A percentile compares a stretch with the other conserved stretches of the same genome.
phyloP scores from a whole-genome alignment of 2,113 vertebrate species.

The Notothenia coriiceps region DNA sequence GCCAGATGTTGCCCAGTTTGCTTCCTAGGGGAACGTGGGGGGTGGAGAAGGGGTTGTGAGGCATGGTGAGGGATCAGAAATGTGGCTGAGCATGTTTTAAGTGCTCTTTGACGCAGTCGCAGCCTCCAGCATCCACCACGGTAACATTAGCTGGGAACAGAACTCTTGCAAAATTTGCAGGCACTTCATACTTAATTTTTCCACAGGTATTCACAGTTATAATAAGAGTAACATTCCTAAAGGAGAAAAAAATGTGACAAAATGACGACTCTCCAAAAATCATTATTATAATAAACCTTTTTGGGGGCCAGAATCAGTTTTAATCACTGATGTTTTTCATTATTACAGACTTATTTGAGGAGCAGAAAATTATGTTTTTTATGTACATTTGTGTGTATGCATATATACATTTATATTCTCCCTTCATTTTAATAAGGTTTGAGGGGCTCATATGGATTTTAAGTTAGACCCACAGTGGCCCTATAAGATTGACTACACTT shows the following conservation, averaged over 20 bases:
- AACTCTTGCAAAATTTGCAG: slow-evolving; percentile 15
- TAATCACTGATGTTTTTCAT: neutral
- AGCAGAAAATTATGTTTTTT: neutral
- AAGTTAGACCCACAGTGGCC: neutral
- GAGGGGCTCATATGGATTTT: neutral
- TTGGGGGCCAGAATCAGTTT: neutral
- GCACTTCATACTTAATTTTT: slow-evolving; percentile 30
- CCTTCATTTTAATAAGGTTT: neutral
- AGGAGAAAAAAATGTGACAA: slow-evolving; percentile 8
- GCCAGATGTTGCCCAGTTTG: slow-evolving; percentile 86
- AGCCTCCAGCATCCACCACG: slow-evolving; percentile 59
- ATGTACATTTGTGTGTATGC: neutral
- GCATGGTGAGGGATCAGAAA: slow-evolving; percentile 69
- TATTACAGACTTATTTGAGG: neutral
- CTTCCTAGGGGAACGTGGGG: slow-evolving; percentile 72
- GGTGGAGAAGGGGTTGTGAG: slow-evolving; percentile 46
- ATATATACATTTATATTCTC: neutral
- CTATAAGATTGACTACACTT: neutral
- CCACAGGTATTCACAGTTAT: slow-evolving; percentile 11
- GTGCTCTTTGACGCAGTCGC: slow-evolving; percentile 61
- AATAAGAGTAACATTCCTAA: neutral
- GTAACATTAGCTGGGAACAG: slow-evolving; percentile 54
- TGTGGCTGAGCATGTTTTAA: slow-evolving; percentile 76
- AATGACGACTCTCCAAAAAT: neutral
- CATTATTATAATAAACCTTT: neutral